A percentile compares a stretch with the other conserved stretches of the same genome.
Conservation (phyloP, 2,113 vertebrate species). For the Malurus elegans region DNA sequence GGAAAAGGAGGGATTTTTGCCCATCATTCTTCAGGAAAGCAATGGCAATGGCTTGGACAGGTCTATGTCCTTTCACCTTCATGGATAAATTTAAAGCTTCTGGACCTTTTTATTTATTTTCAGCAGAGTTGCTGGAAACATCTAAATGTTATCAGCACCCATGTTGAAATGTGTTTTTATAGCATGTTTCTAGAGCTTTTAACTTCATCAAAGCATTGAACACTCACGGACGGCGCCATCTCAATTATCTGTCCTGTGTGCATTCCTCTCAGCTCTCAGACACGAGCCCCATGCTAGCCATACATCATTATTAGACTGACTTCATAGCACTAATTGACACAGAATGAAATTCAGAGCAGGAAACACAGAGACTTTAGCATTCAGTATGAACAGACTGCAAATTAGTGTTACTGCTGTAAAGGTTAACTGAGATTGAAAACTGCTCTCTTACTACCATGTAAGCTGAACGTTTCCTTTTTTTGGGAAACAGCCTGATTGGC, state of each 20-base stretch:
- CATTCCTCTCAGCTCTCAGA: not conserved
- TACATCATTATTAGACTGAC: conserved; percentile 59
- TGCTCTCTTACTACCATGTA: not conserved
- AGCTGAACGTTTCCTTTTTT: not conserved
- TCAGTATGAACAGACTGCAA: conserved; percentile 24
- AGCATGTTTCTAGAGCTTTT: not conserved
- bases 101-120: not conserved
- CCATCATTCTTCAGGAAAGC: not conserved
- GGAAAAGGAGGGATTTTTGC: not conserved
- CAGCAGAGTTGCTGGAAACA: not conserved
- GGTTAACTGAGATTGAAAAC: conserved; percentile 62
- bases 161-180: not conserved
- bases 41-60: not conserved
- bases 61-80: not conserved
- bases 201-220: not conserved
- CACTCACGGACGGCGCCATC: not conserved
- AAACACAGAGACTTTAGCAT: conserved; percentile 7
- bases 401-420: conserved; percentile 41
- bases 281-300: not conserved
- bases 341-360: conserved; percentile 52
- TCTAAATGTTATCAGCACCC: not conserved
- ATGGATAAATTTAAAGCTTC: not conserved
- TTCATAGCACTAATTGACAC: conserved; percentile 64
- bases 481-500: not conserved
- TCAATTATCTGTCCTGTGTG: not conserved